Conservation (phyloP, 2,797 vertebrate species). For the Anguilla anguilla region DNA sequence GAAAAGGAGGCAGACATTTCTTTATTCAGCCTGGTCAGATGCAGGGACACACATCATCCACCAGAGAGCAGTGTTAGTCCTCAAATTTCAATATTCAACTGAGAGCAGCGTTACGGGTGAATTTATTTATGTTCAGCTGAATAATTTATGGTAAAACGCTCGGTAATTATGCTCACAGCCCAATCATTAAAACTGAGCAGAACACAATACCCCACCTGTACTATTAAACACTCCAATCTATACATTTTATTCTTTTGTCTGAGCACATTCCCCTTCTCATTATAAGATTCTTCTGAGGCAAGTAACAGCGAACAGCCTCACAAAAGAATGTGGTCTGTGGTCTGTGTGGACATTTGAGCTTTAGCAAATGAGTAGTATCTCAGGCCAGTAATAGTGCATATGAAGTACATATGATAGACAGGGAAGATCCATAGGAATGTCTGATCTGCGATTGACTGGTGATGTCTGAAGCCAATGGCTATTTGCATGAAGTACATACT, state of each 20-base stretch:
- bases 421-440: not conserved
- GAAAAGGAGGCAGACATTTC: constrained; percentile 42
- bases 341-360: not conserved
- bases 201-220: constrained; percentile 11
- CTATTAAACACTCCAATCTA: not conserved
- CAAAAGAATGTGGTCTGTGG: not conserved
- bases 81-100: constrained; percentile 34
- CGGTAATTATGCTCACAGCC: constrained; percentile 19
- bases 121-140: constrained; percentile 15
- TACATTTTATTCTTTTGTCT: not conserved
- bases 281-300: not conserved
- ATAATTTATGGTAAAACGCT: constrained; percentile 20
- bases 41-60: constrained; percentile 54
- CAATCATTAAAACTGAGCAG: constrained; percentile 20
- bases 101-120: not conserved
- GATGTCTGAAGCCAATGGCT: not conserved
- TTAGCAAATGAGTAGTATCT: not conserved
- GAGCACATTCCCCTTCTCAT: not conserved
- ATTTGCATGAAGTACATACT: constrained; percentile 76
- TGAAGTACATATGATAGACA: not conserved
- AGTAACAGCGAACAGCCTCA: not conserved
- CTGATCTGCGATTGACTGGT: not conserved
- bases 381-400: constrained; percentile 21
- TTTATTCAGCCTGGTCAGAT: constrained; percentile 18
- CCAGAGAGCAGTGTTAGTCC: constrained; percentile 63